Evolutionary conservation across 2,797 vertebrate genomes (phyloP).

Genomic region (Acipenser oxyrinchus): DNA sequence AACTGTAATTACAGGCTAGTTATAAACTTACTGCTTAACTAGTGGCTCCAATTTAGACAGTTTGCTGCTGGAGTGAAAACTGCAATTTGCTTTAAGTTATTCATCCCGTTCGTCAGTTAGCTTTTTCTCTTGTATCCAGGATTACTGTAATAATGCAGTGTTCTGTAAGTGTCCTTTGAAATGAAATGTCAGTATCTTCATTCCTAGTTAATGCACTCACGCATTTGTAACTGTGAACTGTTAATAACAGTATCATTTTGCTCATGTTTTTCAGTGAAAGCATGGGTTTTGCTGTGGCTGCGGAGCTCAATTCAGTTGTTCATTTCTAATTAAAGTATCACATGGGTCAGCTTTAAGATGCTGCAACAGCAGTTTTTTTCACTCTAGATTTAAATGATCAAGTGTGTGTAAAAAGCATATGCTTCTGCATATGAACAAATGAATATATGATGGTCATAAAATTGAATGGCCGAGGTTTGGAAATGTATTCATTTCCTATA

Average conservation of each 20-base stretch:
- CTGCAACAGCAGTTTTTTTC: too few relatives aligned
- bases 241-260: constrained; percentile 48
- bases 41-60: constrained; percentile 31
- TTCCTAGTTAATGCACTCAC: constrained; percentile 35
- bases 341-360: too few relatives aligned
- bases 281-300: too few relatives aligned
- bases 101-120: constrained; percentile 33
- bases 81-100: constrained; percentile 40
- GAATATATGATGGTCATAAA: too few relatives aligned
- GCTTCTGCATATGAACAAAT: too few relatives aligned
- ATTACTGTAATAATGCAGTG: constrained; percentile 30
- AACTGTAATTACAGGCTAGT: constrained; percentile 35
- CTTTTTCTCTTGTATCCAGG: constrained; percentile 33
- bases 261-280: not conserved
- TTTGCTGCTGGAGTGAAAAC: constrained; percentile 31
- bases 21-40: constrained; percentile 31
- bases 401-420: too few relatives aligned
- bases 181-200: constrained; percentile 41
- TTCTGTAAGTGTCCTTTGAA: constrained; percentile 42
- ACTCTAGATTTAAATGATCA: too few relatives aligned
- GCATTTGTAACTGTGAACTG: constrained; percentile 42
- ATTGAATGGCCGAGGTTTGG: too few relatives aligned
- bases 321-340: too few relatives aligned
- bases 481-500: too few relatives aligned
- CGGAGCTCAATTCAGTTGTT: too few relatives aligned